phyloP scores from a whole-genome alignment of 2,888 invertebrate genomes.

The Aproaerema taeniolella region DNA sequence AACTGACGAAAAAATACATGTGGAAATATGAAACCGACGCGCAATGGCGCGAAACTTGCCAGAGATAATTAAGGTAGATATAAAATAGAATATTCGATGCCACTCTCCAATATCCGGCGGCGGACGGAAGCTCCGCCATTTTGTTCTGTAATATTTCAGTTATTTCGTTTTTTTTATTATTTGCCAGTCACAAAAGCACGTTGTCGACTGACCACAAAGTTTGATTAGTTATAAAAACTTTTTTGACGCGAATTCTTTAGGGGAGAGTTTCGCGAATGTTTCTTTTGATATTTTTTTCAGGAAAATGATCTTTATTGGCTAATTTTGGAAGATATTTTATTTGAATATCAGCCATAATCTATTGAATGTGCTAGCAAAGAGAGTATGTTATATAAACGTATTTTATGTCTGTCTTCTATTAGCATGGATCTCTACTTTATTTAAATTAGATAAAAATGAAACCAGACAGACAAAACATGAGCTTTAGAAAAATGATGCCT shows the following conservation, averaged over 20 bases:
- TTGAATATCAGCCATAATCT: too few relatives aligned
- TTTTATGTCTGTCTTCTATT: too few relatives aligned
- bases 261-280: slow-evolving; percentile 3
- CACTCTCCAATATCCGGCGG: slow-evolving; percentile 54
- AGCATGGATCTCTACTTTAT: too few relatives aligned
- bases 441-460: too few relatives aligned
- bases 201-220: slow-evolving; percentile 12
- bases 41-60: slow-evolving; percentile 48
- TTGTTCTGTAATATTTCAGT: slow-evolving; percentile 38
- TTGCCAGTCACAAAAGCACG: slow-evolving; percentile 5
- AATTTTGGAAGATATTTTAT: background rate
- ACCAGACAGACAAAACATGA: too few relatives aligned
- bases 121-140: slow-evolving; percentile 45
- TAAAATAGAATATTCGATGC: slow-evolving; percentile 64
- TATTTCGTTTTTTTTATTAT: slow-evolving; percentile 1
- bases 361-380: too few relatives aligned
- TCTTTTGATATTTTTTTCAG: background rate
- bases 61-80: slow-evolving; percentile 69
- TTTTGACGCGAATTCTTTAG: slow-evolving; percentile 10
- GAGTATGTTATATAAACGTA: too few relatives aligned
- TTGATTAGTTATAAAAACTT: slow-evolving; percentile 15
- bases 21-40: slow-evolving; percentile 24
- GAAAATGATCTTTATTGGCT: background rate
- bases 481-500: too few relatives aligned
- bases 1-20: slow-evolving; percentile 8